phyloP scores from a whole-genome alignment of 2,113 vertebrate species.

The Actenoides lindsayi region DNA sequence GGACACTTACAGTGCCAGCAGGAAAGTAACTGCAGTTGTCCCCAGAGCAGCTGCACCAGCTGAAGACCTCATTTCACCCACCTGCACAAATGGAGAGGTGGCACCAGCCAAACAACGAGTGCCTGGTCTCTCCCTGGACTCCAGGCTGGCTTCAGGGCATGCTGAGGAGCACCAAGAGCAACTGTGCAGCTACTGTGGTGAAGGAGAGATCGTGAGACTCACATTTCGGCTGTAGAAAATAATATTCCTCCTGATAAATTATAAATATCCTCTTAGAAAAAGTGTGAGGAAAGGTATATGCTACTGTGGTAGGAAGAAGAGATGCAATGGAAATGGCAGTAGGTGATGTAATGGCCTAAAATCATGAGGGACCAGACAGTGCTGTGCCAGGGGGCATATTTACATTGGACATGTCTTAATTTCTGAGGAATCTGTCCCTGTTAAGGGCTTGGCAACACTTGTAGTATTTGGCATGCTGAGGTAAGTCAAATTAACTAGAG shows the following conservation, averaged over 20 bases:
- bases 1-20: background rate
- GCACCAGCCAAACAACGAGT: rapidly evolving
- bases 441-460: background rate
- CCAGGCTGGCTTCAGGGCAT: background rate
- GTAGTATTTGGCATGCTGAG: background rate
- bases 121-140: background rate
- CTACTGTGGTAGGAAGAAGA: background rate
- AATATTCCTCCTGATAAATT: background rate
- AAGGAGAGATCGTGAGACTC: background rate
- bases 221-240: background rate
- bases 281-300: background rate
- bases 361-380: background rate
- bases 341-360: background rate
- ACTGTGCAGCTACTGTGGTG: background rate
- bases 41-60: background rate
- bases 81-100: background rate
- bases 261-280: background rate
- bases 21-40: background rate
- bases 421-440: background rate
- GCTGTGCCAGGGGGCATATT: background rate
- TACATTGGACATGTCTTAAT: background rate
- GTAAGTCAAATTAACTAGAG: background rate
- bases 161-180: background rate
- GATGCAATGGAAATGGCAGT: background rate
- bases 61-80: background rate